Percentiles rank a stretch among this genome's conserved stretches.
phyloP scores from a whole-genome alignment of 1,140 invertebrate species.

The Babylonia areolata region DNA sequence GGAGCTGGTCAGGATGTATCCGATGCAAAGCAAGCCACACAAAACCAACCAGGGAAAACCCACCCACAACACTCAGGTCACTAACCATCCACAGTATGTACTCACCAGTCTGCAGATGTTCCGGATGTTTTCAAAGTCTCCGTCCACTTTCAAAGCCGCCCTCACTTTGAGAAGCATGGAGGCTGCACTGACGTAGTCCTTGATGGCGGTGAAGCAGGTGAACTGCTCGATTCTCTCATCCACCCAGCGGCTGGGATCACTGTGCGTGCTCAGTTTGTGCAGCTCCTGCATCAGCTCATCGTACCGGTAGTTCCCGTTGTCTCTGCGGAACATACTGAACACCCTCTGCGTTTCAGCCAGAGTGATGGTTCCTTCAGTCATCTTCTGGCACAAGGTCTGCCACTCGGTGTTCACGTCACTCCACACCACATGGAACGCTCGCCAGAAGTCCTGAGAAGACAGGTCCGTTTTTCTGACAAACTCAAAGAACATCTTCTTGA shows the following conservation, averaged over 20 bases:
- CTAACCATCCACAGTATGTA: too few relatives aligned
- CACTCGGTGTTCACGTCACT: neutral
- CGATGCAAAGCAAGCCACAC: too few relatives aligned
- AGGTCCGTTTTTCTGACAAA: neutral
- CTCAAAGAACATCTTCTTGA: neutral
- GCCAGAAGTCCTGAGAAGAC: neutral
- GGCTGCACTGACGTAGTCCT: slow-evolving; percentile 4
- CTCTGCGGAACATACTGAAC: slow-evolving; percentile 2
- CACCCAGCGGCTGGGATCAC: neutral
- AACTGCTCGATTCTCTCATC: slow-evolving; percentile 13
- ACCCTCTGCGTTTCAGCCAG: neutral
- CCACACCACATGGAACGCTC: slow-evolving; percentile 4
- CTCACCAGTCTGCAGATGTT: slow-evolving; percentile 19
- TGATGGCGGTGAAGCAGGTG: slow-evolving; percentile 9
- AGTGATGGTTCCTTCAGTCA: slow-evolving; percentile 11
- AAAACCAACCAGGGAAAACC: too few relatives aligned
- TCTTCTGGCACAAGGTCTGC: neutral
- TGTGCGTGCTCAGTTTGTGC: neutral
- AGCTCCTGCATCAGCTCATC: neutral
- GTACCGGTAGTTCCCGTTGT: neutral
- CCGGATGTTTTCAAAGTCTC: neutral
- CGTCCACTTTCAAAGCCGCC: neutral
- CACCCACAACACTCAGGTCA: too few relatives aligned
- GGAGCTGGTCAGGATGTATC: too few relatives aligned
- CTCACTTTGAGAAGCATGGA: neutral